Percentiles rank a stretch among this genome's conserved stretches.
Evolutionary conservation across 2,797 vertebrate genomes (phyloP).

Genomic region (Naso thynnoides): DNA sequence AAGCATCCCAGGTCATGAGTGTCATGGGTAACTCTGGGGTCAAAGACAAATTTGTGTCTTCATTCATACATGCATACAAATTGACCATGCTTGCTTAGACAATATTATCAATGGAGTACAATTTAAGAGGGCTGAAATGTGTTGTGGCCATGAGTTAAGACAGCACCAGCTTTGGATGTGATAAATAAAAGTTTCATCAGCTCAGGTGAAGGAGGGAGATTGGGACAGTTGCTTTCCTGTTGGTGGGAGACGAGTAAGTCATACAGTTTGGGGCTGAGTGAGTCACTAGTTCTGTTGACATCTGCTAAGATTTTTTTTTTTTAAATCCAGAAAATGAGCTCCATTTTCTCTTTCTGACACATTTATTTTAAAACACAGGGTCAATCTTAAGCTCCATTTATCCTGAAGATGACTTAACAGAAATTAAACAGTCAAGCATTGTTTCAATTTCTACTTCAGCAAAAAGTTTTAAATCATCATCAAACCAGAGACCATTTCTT

Average conservation of each 20-base stretch:
- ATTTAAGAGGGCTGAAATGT: conserved; percentile 3
- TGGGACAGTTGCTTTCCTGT: conserved; percentile 10
- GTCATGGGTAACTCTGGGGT: conserved; percentile 49
- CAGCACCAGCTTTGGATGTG: neutral
- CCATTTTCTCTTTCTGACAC: neutral
- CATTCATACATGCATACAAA: conserved; percentile 38
- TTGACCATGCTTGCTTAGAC: neutral
- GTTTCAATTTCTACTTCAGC: no score
- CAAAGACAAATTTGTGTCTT: conserved; percentile 41
- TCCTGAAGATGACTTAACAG: no score
- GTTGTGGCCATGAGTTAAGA: neutral
- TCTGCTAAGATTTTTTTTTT: conserved; percentile 10
- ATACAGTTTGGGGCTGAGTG: neutral
- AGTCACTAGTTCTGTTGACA: neutral
- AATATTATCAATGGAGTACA: conserved; percentile 17
- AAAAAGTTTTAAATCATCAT: no score
- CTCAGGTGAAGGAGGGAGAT: conserved; percentile 3
- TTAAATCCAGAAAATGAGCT: neutral
- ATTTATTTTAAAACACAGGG: conserved; percentile 8
- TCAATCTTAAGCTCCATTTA: no score
- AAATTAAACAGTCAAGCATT: no score
- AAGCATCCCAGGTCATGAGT: conserved; percentile 49
- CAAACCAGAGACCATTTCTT: no score
- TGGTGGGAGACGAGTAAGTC: conserved; percentile 5
- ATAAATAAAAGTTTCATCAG: conserved; percentile 6